phyloP scores from a whole-genome alignment of 2,888 invertebrate genomes.

The Pteria penguin region DNA sequence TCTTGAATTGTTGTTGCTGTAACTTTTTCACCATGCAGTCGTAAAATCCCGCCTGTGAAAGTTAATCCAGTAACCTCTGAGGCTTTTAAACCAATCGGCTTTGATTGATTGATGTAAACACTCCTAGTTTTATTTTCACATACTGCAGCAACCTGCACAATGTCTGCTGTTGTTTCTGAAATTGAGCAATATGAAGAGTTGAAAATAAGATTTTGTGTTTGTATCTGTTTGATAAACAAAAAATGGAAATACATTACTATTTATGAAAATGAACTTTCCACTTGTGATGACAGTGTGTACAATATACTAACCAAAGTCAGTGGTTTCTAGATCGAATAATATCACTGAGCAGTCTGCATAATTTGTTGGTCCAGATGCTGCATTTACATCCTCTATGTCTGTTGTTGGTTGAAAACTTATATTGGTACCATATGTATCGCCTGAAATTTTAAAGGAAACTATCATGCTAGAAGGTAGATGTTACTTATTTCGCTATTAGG shows the following conservation, averaged over 20 bases:
- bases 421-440: constrained; percentile 3
- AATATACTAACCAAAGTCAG: neutral
- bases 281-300: neutral
- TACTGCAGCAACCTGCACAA: neutral
- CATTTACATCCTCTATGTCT: constrained; percentile 1
- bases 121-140: neutral
- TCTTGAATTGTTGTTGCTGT: neutral
- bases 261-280: neutral
- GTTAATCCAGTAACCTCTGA: constrained; percentile 1
- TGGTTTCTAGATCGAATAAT: constrained; percentile 2
- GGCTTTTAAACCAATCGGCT: neutral
- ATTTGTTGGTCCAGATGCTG: neutral
- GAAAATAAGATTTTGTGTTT: too few relatives aligned
- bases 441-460: neutral
- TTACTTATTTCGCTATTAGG: too few relatives aligned
- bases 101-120: neutral
- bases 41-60: neutral
- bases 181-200: too few relatives aligned
- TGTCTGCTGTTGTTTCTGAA: neutral
- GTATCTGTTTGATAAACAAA: too few relatives aligned
- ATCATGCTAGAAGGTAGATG: too few relatives aligned
- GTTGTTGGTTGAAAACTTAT: neutral
- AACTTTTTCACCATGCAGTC: neutral
- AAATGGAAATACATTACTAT: neutral
- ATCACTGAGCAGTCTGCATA: neutral